These are phyloP conservation scores for Capromys pilorides DNA, from an alignment of 2,797 vertebrate genomes.

Conservation along the genomic window DNA sequence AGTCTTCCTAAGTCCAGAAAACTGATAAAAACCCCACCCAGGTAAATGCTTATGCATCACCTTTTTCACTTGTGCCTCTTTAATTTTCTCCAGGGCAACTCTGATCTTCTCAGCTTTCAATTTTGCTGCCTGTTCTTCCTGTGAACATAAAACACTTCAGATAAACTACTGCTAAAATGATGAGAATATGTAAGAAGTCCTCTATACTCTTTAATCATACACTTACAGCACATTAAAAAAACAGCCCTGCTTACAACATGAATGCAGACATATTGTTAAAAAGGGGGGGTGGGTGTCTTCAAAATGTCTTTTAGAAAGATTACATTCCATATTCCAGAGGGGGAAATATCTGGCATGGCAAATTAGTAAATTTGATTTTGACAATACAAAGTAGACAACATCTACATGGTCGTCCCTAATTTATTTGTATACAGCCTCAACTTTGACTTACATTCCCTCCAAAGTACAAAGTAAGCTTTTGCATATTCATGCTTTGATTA, in stretches of 20 bases:
- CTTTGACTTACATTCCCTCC: background rate
- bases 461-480: background rate
- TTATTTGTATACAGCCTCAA: background rate
- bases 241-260: slow-evolving; percentile 8
- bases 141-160: slow-evolving; percentile 77
- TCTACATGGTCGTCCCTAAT: background rate
- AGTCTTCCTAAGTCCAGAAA: slow-evolving; percentile 42
- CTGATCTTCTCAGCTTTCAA: slow-evolving; percentile 97
- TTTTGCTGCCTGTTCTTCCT: slow-evolving; percentile 99
- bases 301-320: slow-evolving; percentile 25
- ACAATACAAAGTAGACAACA: slow-evolving; percentile 27
- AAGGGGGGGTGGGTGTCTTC: background rate
- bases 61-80: slow-evolving; percentile 99
- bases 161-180: slow-evolving; percentile 61
- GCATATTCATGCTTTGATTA: slow-evolving; percentile 38
- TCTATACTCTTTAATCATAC: background rate
- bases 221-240: slow-evolving; percentile 58
- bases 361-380: slow-evolving; percentile 49
- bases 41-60: slow-evolving; percentile 83
- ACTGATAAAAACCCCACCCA: slow-evolving; percentile 19
- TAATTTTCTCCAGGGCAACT: slow-evolving; percentile 98
- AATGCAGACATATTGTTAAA: background rate
- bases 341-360: background rate
- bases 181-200: slow-evolving; percentile 38
- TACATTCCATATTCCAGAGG: background rate